Percentiles rank a stretch among this genome's conserved stretches.
Conservation (phyloP, 2,113 vertebrate species). For the Erythrocercus mccallii region DNA sequence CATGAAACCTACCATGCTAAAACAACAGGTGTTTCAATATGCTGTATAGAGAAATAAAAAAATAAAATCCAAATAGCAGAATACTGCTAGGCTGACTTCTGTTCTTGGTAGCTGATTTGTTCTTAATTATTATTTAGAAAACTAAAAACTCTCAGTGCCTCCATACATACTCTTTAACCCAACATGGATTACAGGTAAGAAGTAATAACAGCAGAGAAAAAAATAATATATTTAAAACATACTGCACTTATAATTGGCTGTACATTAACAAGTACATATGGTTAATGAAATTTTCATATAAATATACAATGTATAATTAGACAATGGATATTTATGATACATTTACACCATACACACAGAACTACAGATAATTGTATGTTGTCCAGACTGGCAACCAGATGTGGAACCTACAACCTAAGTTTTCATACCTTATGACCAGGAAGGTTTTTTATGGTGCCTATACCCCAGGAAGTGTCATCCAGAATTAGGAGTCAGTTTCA, state of each 20-base stretch:
- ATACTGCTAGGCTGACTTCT: background rate
- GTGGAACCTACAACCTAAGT: background rate
- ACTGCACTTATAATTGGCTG: background rate
- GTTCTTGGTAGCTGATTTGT: background rate
- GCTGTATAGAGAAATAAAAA: background rate
- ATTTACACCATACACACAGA: background rate
- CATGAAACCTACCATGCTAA: background rate
- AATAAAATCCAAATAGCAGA: background rate
- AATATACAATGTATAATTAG: background rate
- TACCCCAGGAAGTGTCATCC: background rate
- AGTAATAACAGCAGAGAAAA: background rate
- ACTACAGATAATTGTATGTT: background rate
- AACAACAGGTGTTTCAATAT: background rate
- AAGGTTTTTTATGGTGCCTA: background rate
- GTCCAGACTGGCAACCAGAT: background rate
- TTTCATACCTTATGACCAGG: background rate
- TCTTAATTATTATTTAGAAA: background rate
- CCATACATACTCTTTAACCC: background rate
- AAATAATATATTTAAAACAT: background rate
- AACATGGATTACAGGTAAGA: background rate
- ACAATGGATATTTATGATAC: background rate
- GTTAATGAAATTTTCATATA: background rate
- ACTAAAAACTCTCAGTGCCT: background rate
- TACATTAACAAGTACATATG: background rate
- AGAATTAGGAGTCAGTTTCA: background rate